These are phyloP conservation scores for Pyrrhosoma nymphula DNA, from an alignment of 2,888 invertebrate genomes.

Conservation along the genomic window DNA sequence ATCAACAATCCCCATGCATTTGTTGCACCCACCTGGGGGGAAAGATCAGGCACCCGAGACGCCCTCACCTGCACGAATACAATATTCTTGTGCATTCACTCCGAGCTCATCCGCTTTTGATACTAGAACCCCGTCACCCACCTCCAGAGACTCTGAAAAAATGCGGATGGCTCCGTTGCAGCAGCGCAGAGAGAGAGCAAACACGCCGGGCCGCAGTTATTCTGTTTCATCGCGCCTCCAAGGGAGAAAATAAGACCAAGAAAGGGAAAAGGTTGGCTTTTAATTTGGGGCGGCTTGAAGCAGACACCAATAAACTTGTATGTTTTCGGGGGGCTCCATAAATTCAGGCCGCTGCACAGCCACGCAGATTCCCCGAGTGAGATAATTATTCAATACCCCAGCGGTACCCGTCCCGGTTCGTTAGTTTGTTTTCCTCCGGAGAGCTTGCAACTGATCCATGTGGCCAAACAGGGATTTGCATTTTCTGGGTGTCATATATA, in stretches of 20 bases:
- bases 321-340: conserved; percentile 23
- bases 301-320: conserved; percentile 41
- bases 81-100: neutral
- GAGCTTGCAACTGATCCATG: neutral
- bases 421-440: neutral
- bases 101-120: neutral
- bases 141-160: neutral
- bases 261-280: neutral
- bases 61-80: neutral
- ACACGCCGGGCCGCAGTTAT: neutral
- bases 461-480: neutral
- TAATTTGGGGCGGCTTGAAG: conserved; percentile 6
- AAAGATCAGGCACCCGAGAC: neutral
- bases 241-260: neutral
- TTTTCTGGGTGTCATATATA: conserved; percentile 35
- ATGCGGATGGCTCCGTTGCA: conserved; percentile 3
- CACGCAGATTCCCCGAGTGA: conserved; percentile 40
- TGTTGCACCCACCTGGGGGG: no score
- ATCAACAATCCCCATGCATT: no score
- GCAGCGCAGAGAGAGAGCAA: neutral
- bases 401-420: neutral
- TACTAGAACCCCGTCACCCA: neutral
- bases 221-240: neutral
- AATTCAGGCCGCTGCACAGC: neutral
- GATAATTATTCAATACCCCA: conserved; percentile 44